Conservation (phyloP, 2,888 invertebrate species). For the Nymphalis polychloros region DNA sequence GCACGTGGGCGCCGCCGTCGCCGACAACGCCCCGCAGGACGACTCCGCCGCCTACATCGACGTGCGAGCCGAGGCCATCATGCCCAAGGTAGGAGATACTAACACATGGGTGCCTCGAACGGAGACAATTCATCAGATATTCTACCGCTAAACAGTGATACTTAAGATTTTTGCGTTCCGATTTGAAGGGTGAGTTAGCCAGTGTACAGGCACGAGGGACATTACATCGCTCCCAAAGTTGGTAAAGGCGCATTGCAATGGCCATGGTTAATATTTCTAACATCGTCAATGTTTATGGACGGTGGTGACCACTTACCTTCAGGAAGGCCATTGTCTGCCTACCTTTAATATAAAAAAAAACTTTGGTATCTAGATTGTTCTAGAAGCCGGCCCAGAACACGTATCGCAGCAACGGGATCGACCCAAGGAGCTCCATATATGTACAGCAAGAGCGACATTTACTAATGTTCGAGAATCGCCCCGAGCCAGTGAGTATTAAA, state of each 20-base stretch:
- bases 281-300: no score
- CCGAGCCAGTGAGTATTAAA: conserved; percentile 57
- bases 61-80: conserved; percentile 94
- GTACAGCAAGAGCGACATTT: conserved; percentile 87
- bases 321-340: background rate
- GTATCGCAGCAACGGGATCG: conserved; percentile 93
- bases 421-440: conserved; percentile 92
- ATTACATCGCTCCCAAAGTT: no score
- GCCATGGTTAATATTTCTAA: no score
- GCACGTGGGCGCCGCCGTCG: conserved; percentile 86
- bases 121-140: no score
- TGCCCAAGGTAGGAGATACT: conserved; percentile 88
- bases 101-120: no score
- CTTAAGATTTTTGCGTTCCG: no score
- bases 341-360: no score
- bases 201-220: no score
- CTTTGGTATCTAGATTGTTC: conserved; percentile 82
- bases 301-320: background rate
- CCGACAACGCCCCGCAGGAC: conserved; percentile 52
- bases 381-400: conserved; percentile 89
- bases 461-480: conserved; percentile 83
- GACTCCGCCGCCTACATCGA: conserved; percentile 84
- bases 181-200: no score
- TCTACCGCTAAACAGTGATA: no score
- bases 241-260: no score